These are phyloP conservation scores for Atethmia centrago DNA, from an alignment of 2,888 invertebrate genomes.

Conservation along the genomic window DNA sequence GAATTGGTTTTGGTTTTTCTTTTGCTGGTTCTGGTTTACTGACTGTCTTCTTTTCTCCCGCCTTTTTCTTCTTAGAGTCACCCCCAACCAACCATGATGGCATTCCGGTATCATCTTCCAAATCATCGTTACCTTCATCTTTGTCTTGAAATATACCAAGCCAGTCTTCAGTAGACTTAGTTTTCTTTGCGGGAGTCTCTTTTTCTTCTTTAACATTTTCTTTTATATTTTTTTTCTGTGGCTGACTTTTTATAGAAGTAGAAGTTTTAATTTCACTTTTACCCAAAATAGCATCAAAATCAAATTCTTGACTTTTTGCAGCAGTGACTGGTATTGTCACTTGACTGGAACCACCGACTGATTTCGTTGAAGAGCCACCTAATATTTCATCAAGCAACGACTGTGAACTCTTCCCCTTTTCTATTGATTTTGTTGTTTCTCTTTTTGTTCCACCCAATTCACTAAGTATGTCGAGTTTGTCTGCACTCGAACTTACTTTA, in stretches of 20 bases:
- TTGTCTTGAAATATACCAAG: slow-evolving; percentile 86
- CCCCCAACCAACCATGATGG: slow-evolving; percentile 84
- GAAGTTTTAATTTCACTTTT: slow-evolving; percentile 76
- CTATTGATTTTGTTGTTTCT: slow-evolving; percentile 73
- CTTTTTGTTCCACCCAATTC: slow-evolving; percentile 76
- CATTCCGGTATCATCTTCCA: slow-evolving; percentile 78
- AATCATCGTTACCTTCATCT: slow-evolving; percentile 71
- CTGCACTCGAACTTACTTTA: slow-evolving; percentile 75
- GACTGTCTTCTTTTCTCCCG: slow-evolving; percentile 65
- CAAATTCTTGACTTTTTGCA: slow-evolving; percentile 80
- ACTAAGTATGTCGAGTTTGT: slow-evolving; percentile 79
- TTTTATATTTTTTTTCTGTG: slow-evolving; percentile 67
- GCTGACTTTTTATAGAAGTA: slow-evolving; percentile 68
- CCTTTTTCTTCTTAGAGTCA: slow-evolving; percentile 78
- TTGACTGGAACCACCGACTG: slow-evolving; percentile 66
- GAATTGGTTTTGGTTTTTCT: slow-evolving; percentile 59
- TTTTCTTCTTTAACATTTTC: slow-evolving; percentile 75
- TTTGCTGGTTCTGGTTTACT: slow-evolving; percentile 57
- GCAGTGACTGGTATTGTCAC: slow-evolving; percentile 72
- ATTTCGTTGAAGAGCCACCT: slow-evolving; percentile 84
- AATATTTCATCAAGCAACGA: slow-evolving; percentile 90
- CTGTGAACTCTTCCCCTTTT: slow-evolving; percentile 85
- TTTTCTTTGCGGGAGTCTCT: slow-evolving; percentile 68
- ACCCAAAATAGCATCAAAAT: slow-evolving; percentile 81
- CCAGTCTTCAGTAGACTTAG: slow-evolving; percentile 85